These are phyloP conservation scores for Chelmon rostratus DNA, from an alignment of 2,797 vertebrate genomes.

Conservation along the genomic window DNA sequence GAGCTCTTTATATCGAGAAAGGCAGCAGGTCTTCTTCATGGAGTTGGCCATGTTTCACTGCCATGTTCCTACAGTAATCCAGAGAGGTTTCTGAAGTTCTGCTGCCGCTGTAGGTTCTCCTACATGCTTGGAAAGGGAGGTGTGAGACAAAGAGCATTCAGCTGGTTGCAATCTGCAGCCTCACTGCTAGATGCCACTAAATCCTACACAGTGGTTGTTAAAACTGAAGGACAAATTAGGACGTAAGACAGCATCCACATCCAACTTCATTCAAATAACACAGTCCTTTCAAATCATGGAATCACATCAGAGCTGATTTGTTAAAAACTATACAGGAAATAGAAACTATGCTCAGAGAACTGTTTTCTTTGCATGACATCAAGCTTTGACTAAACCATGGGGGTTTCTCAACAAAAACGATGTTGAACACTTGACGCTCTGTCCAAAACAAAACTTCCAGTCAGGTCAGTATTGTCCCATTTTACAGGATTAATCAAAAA, in stretches of 20 bases:
- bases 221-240: slow-evolving; percentile 4
- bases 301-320: not conserved
- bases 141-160: too few species aligned
- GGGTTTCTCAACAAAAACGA: slow-evolving; percentile 15
- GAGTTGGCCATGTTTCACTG: too few species aligned
- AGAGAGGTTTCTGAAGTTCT: too few species aligned
- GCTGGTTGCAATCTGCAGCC: too few species aligned
- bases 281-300: not conserved
- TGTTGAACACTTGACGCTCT: too few species aligned
- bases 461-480: slow-evolving; percentile 24
- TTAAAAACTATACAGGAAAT: not conserved
- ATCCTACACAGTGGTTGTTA: too few species aligned
- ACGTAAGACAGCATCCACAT: not conserved
- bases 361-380: not conserved
- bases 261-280: not conserved
- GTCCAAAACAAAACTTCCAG: not conserved
- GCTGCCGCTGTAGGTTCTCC: too few species aligned
- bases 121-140: too few species aligned
- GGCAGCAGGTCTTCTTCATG: too few species aligned
- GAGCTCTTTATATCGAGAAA: too few species aligned
- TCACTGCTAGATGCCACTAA: too few species aligned
- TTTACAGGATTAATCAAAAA: slow-evolving; percentile 44
- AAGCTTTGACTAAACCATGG: slow-evolving; percentile 22
- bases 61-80: too few species aligned
- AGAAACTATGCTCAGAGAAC: not conserved